A percentile compares a stretch with the other conserved stretches of the same genome.
These are phyloP conservation scores for Oostethus manadensis DNA, from an alignment of 2,113 vertebrate species.

Conservation along the genomic window DNA sequence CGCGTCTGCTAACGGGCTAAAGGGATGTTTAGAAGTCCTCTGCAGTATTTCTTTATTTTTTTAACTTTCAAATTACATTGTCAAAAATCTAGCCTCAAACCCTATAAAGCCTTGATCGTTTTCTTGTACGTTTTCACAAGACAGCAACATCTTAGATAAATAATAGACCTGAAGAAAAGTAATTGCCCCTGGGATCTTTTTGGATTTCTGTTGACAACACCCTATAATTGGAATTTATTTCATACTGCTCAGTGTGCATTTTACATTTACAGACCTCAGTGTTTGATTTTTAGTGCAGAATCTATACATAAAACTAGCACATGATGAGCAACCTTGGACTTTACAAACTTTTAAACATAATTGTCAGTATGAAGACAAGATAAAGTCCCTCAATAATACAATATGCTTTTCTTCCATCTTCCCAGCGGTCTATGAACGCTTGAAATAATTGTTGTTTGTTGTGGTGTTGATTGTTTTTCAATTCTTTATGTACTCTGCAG, in stretches of 20 bases:
- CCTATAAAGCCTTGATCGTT: not conserved
- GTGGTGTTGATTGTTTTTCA: constrained; percentile 25
- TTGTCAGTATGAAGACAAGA: too few species aligned
- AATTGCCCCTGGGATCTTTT: not conserved
- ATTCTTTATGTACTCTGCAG: constrained; percentile 2
- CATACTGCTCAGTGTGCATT: not conserved
- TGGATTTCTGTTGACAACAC: not conserved
- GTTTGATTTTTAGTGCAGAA: not conserved
- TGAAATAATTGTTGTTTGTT: constrained; percentile 38
- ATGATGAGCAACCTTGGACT: not conserved
- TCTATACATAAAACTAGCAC: not conserved
- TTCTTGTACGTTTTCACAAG: not conserved
- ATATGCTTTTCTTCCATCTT: constrained; percentile 23
- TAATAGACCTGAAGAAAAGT: not conserved
- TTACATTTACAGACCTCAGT: not conserved
- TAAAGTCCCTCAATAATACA: constrained; percentile 2
- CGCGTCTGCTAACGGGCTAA: not conserved
- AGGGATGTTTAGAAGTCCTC: not conserved
- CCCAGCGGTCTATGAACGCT: constrained; percentile 15
- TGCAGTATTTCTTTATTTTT: not conserved
- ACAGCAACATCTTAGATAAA: not conserved
- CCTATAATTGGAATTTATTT: not conserved
- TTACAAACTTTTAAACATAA: not conserved
- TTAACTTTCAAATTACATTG: not conserved
- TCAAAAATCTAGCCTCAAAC: not conserved